Base-by-base conservation (phyloP, 2,113 vertebrate species). In the Lipophrys pholis region DNA sequence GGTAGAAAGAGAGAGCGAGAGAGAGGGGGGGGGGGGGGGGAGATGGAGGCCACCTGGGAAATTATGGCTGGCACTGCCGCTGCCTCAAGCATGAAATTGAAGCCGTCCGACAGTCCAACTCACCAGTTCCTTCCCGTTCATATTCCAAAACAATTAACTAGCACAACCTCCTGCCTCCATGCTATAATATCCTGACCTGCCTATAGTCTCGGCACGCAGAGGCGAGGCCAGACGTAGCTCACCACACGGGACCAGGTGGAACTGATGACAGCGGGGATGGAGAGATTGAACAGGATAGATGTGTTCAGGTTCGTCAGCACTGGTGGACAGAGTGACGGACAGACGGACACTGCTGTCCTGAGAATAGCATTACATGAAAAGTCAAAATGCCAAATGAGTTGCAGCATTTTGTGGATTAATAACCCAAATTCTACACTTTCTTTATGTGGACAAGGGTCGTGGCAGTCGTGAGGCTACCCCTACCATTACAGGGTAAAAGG, bases 1-100 rank as follows among this genome's bases (percentile, higher is more conserved):
- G 61, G 58, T 15, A 50, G 15, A 51, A 45, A 42, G 14, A n/a
- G n/a, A n/a, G 8, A n/a, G n/a, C n/a, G 40, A 40, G 45, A 62
- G 40, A 35, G 42, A 65, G n/a, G 64, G 36, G 39, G 30, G 43
- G 15, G 16, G 65, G 39, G 59, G 35, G 21, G 21, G 45, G 58
- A 16, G 72, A 76, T 73, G 40, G 69, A 46, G 65, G 72, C 72
- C 94, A 91, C 91, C 81, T 83, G 93, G 93, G 93, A 94, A 95
- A 94, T 94, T 90, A 93, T 61, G 55, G 65, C 81, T 41, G 73
- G 67, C 12, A 12, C 75, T 14, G 78, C 80, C 48, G 63, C 87
- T 21, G 88, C 85, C 85, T 93, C 88, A 91, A 93, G 93, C 93
- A 94, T 94, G 93, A 94, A 94, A 95, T 94, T 94, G 90, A 94